Conservation (phyloP, 2,797 vertebrate genomes). For the Oophaga sylvatica region DNA sequence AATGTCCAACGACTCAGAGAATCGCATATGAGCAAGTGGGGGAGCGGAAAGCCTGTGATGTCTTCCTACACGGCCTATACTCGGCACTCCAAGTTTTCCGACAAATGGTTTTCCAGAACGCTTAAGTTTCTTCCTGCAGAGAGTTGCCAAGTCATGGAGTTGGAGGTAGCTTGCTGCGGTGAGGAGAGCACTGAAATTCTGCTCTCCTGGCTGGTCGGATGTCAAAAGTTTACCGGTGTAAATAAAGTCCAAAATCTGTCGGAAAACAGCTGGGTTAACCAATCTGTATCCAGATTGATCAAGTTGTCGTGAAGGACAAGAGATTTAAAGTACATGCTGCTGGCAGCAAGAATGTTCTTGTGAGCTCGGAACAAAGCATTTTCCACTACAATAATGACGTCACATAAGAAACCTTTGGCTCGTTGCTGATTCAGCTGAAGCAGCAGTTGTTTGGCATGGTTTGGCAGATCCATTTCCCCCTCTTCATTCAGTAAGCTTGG, state of each 20-base stretch:
- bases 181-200: slow-evolving; percentile 92
- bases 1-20: slow-evolving; percentile 78
- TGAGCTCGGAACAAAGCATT: slow-evolving; percentile 97
- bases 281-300: slow-evolving; percentile 97
- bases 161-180: slow-evolving; percentile 99
- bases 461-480: slow-evolving; percentile 99
- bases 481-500: slow-evolving; percentile 86
- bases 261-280: slow-evolving; percentile 95
- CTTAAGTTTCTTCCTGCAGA: slow-evolving; percentile 96
- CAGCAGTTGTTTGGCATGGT: slow-evolving; percentile 99
- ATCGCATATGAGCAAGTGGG: slow-evolving; percentile 85
- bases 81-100: slow-evolving; percentile 80
- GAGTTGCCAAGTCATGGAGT: slow-evolving; percentile 92
- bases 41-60: slow-evolving; percentile 88
- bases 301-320: slow-evolving; percentile 98
- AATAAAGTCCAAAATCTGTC: slow-evolving; percentile 97
- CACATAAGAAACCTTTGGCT: slow-evolving; percentile 98
- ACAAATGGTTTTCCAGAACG: slow-evolving; percentile 85
- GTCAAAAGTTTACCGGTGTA: slow-evolving; percentile 94
- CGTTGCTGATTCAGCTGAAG: slow-evolving; percentile 99
- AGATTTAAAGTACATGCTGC: slow-evolving; percentile 98
- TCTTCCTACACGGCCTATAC: slow-evolving; percentile 80
- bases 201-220: slow-evolving; percentile 87
- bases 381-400: slow-evolving; percentile 97
- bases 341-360: slow-evolving; percentile 96